Evolutionary conservation across 2,888 invertebrate species (phyloP).

Genomic region (Platypus cylindrus): DNA sequence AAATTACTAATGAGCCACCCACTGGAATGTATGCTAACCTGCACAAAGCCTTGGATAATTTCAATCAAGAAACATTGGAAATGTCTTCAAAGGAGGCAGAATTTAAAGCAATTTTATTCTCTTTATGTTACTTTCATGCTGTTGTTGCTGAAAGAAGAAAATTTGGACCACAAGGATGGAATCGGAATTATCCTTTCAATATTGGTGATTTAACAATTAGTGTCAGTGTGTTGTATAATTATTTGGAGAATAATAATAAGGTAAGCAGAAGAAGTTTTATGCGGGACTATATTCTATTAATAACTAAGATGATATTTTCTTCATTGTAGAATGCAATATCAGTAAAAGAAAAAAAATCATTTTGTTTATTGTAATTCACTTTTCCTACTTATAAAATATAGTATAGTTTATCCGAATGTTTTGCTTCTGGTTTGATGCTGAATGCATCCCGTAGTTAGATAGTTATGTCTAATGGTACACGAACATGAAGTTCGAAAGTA

Average conservation of each 20-base stretch:
- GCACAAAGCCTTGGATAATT: constrained; percentile 85
- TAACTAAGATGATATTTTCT: no score
- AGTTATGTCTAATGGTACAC: no score
- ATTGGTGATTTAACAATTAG: constrained; percentile 85
- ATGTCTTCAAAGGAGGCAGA: constrained; percentile 88
- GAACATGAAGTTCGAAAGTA: no score
- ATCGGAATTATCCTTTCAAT: constrained; percentile 66
- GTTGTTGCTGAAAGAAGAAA: constrained; percentile 85
- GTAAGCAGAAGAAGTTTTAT: constrained; percentile 25
- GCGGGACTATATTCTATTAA: no score
- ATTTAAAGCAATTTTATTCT: constrained; percentile 80
- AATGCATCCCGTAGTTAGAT: no score
- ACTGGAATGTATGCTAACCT: constrained; percentile 91
- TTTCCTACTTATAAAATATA: neutral
- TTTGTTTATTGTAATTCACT: constrained; percentile 4
- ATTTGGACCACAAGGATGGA: constrained; percentile 93
- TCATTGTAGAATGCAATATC: no score
- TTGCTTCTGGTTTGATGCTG: no score
- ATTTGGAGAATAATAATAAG: constrained; percentile 74
- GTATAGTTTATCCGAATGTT: no score
- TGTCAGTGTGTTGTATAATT: constrained; percentile 80
- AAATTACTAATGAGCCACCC: constrained; percentile 93
- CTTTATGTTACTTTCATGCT: constrained; percentile 90
- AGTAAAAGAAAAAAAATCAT: constrained; percentile 2
- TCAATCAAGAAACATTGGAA: constrained; percentile 83